Evolutionary conservation across 2,797 vertebrate species (phyloP).

Genomic region (Ctenosaura bakeri): DNA sequence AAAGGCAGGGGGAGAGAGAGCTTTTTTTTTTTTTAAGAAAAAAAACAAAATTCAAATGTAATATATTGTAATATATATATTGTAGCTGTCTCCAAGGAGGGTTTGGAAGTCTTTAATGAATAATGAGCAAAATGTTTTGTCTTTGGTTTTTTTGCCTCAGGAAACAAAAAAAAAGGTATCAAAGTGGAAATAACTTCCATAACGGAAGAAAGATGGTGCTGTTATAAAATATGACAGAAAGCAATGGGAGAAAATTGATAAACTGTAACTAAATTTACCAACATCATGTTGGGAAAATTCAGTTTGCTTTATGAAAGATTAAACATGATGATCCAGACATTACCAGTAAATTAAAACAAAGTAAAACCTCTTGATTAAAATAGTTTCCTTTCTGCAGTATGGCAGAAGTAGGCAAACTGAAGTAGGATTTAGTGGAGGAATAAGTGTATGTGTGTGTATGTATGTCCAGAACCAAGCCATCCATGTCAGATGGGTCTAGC

Average conservation of each 20-base stretch:
- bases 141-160: not conserved
- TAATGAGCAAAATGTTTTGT: conserved; percentile 4
- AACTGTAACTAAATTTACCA: conserved; percentile 19
- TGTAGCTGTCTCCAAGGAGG: not conserved
- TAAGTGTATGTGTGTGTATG: not conserved
- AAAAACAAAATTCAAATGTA: conserved; percentile 5
- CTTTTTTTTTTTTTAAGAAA: not conserved
- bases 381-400: not conserved
- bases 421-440: not conserved
- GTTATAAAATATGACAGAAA: conserved; percentile 42
- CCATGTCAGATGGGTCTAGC: not conserved
- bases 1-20: not conserved
- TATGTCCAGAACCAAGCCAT: not conserved
- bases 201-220: conserved; percentile 44
- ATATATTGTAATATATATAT: conserved; percentile 15
- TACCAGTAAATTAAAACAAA: conserved; percentile 6
- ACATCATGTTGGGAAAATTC: conserved; percentile 5
- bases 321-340: not conserved
- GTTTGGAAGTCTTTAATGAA: conserved; percentile 14
- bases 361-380: not conserved
- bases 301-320: conserved; percentile 23
- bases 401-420: not conserved
- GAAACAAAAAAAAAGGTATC: conserved; percentile 23
- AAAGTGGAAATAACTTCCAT: conserved; percentile 38
- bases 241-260: conserved; percentile 1